These are phyloP conservation scores for Podotricha telesiphe DNA, from an alignment of 2,888 invertebrate species.

Conservation along the genomic window DNA sequence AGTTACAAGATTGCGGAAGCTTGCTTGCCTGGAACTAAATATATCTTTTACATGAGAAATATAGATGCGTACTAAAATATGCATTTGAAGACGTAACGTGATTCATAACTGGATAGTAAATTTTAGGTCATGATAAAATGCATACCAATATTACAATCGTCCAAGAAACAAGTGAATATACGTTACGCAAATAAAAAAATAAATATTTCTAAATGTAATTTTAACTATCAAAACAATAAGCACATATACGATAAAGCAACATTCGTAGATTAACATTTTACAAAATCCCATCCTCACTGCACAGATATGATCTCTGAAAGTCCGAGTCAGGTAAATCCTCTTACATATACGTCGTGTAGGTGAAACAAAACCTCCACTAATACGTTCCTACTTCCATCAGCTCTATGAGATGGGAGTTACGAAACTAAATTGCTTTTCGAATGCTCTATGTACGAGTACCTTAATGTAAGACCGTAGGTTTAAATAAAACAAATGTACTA, in stretches of 20 bases:
- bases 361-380: conserved; percentile 39
- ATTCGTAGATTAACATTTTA: background rate
- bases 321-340: conserved; percentile 32
- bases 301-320: conserved; percentile 27
- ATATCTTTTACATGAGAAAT: conserved; percentile 42
- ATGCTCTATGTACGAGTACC: conserved; percentile 51
- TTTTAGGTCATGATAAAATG: background rate
- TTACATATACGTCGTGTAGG: conserved; percentile 25
- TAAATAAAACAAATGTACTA: conserved; percentile 44
- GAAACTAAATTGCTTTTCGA: conserved; percentile 63
- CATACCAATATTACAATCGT: background rate
- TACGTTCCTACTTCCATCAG: conserved; percentile 19
- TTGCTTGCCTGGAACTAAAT: conserved; percentile 44
- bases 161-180: background rate
- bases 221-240: too few relatives aligned
- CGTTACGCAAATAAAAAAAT: background rate
- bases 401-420: conserved; percentile 54
- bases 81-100: conserved; percentile 38
- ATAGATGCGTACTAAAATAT: conserved; percentile 34
- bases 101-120: conserved; percentile 28
- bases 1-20: conserved; percentile 41
- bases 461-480: conserved; percentile 51
- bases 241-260: background rate
- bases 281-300: background rate
- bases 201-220: too few relatives aligned